Percentiles rank a stretch among this genome's conserved stretches.
Evolutionary conservation across 2,888 invertebrate genomes (phyloP).

Genomic region (Apotomis capreana): DNA sequence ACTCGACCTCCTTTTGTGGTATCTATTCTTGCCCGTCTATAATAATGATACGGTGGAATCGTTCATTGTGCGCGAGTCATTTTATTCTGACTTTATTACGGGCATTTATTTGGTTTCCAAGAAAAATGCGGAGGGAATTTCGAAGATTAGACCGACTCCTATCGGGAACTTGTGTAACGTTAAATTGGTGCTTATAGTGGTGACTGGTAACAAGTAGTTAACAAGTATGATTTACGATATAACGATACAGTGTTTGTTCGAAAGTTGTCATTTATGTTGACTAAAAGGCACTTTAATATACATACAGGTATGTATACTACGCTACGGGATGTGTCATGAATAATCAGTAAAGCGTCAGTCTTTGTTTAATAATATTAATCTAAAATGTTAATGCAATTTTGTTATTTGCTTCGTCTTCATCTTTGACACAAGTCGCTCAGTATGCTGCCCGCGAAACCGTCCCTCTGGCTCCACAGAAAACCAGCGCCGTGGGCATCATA

Average conservation of each 20-base stretch:
- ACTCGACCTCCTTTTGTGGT: slow-evolving; percentile 42
- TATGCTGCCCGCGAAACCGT: too few relatives aligned
- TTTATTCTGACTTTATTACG: slow-evolving; percentile 36
- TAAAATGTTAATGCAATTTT: too few relatives aligned
- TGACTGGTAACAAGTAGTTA: not conserved
- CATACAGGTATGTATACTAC: too few relatives aligned
- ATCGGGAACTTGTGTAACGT: slow-evolving; percentile 2
- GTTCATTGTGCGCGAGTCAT: slow-evolving; percentile 37
- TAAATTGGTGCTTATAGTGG: not conserved
- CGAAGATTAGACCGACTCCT: not conserved
- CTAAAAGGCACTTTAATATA: too few relatives aligned
- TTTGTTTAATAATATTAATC: too few relatives aligned
- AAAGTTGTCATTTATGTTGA: not conserved
- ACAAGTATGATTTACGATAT: not conserved
- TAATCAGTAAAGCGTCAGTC: not conserved
- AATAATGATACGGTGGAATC: slow-evolving; percentile 39
- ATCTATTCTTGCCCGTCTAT: slow-evolving; percentile 40
- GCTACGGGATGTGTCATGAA: too few relatives aligned
- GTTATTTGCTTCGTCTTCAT: too few relatives aligned
- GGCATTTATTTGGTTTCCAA: slow-evolving; percentile 34
- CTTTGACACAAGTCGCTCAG: too few relatives aligned
- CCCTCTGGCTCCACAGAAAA: too few relatives aligned
- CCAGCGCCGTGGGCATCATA: too few relatives aligned
- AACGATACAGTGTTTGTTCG: too few relatives aligned
- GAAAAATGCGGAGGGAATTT: slow-evolving; percentile 22